Base-by-base conservation (phyloP, 64 coral and sea anemone species). In the Astreopora myriophthalma region DNA sequence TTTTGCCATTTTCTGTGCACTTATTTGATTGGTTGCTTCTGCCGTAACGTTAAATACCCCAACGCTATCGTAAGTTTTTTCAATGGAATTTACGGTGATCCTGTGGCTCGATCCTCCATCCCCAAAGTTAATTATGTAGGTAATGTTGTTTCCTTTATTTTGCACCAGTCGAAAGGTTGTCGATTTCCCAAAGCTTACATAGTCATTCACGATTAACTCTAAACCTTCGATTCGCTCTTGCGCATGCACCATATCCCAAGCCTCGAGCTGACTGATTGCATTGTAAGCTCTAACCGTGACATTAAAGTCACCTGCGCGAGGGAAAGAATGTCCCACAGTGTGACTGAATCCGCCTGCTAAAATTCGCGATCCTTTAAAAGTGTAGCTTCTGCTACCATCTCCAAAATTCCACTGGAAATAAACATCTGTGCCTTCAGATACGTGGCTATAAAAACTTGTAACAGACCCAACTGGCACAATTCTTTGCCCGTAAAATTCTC, bases 1-100 rank as follows among this genome's bases (percentile, higher is more conserved):
- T 73, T 93, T 93, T 22, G 33, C n/a, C 6, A 73, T 25, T 17
- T 60, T 79, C 19, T 90, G 14, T 5, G n/a, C n/a, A 62, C 73
- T 71, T 35, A 96, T 39, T 29, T 96, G 95, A 82, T 96, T 96
- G 44, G 77, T 89, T 11, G 95, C 95, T 61, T 64, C 71, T 5
- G 80, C 35, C 1, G 57, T 86, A 7, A 93, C 72, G 10, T 34
- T 89, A 48, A 51, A 85, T 29, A 89, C 28, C 5, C 79, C 71
- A 9, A 38, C 16, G 13, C 37, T 70, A 29, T 60, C 73, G 68
- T 74, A 93, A 4, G 27, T 72, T 71, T 89, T 76, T 32, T 11
- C n/a, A 26, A 86, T 29, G 12, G 44, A 90, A 17, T 92, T 49
- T 6, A 23, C 39, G 0, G 6, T 86, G 6, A 88, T 85, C 19